phyloP scores from a whole-genome alignment of 2,888 invertebrate species.

The Synanthedon vespiformis region DNA sequence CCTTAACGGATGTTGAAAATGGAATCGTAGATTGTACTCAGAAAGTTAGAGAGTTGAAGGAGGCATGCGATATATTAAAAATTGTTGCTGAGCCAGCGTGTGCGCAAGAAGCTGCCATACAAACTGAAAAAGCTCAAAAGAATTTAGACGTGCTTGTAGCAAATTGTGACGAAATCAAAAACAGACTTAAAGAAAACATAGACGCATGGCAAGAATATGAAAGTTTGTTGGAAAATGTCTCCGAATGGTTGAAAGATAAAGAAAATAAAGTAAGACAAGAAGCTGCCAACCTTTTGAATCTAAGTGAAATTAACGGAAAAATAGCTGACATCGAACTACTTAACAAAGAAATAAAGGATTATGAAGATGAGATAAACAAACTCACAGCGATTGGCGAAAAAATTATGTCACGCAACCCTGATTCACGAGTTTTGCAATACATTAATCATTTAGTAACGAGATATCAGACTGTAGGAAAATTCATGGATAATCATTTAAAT shows the following conservation, averaged over 20 bases:
- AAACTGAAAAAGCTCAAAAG: constrained; percentile 76
- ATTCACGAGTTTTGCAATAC: constrained; percentile 85
- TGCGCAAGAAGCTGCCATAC: constrained; percentile 74
- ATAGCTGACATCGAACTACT: constrained; percentile 74
- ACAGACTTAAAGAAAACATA: constrained; percentile 76
- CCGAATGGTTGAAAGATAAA: constrained; percentile 82
- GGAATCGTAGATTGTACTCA: constrained; percentile 78
- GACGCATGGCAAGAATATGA: constrained; percentile 87
- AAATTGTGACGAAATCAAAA: constrained; percentile 77
- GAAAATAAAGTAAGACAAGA: constrained; percentile 82
- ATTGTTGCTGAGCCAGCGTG: constrained; percentile 80
- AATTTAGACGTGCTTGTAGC: constrained; percentile 79
- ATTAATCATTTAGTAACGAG: constrained; percentile 82
- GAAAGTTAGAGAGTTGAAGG: constrained; percentile 76
- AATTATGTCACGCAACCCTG: constrained; percentile 82
- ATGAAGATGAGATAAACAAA: constrained; percentile 75
- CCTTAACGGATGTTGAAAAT: constrained; percentile 80
- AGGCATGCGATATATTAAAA: constrained; percentile 77
- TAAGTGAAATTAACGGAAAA: constrained; percentile 77
- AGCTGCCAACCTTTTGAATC: constrained; percentile 76
- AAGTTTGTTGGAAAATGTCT: constrained; percentile 77
- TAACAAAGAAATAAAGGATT: constrained; percentile 73
- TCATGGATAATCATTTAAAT: constrained; percentile 76
- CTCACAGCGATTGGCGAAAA: constrained; percentile 77
- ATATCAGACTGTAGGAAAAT: constrained; percentile 80